A percentile compares a stretch with the other conserved stretches of the same genome.
phyloP scores from a whole-genome alignment of 1,140 invertebrate genomes.

The Xylocopa sonorina region DNA sequence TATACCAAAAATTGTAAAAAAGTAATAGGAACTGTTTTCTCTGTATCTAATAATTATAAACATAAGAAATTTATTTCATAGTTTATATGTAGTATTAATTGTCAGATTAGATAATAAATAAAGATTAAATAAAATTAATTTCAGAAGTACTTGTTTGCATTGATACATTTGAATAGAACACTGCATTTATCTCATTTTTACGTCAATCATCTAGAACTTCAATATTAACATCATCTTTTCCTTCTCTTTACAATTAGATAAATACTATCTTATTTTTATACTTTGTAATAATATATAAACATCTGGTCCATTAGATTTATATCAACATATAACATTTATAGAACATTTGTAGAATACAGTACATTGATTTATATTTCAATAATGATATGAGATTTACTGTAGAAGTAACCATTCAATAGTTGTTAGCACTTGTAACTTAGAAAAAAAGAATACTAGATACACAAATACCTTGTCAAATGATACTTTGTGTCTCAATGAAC shows the following conservation, averaged over 20 bases:
- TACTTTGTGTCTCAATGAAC: slow-evolving; percentile 14
- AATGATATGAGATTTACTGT: slow-evolving; percentile 78
- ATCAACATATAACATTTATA: slow-evolving; percentile 80
- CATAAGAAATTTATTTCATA: slow-evolving; percentile 55
- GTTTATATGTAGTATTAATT: slow-evolving; percentile 37
- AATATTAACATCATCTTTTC: slow-evolving; percentile 72
- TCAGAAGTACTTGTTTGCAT: slow-evolving; percentile 62
- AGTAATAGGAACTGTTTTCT: slow-evolving; percentile 51
- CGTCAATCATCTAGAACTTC: slow-evolving; percentile 69
- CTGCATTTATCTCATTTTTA: slow-evolving; percentile 40
- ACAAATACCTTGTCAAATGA: slow-evolving; percentile 35
- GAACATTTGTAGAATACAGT: slow-evolving; percentile 80
- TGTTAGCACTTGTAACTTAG: slow-evolving; percentile 64
- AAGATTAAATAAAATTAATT: slow-evolving; percentile 47
- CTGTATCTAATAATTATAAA: slow-evolving; percentile 39
- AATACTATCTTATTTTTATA: slow-evolving; percentile 75
- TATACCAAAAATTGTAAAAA: slow-evolving; percentile 25
- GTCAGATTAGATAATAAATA: slow-evolving; percentile 40
- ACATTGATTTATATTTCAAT: slow-evolving; percentile 76
- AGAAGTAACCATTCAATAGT: slow-evolving; percentile 70
- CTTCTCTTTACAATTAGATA: slow-evolving; percentile 74
- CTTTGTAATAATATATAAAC: slow-evolving; percentile 81
- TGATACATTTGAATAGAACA: slow-evolving; percentile 58
- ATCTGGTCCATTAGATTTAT: slow-evolving; percentile 80
- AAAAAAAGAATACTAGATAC: slow-evolving; percentile 48